Percentiles rank a stretch among this genome's conserved stretches.
These are phyloP conservation scores for Arizona elegans DNA, from an alignment of 2,113 vertebrate genomes.

Conservation along the genomic window DNA sequence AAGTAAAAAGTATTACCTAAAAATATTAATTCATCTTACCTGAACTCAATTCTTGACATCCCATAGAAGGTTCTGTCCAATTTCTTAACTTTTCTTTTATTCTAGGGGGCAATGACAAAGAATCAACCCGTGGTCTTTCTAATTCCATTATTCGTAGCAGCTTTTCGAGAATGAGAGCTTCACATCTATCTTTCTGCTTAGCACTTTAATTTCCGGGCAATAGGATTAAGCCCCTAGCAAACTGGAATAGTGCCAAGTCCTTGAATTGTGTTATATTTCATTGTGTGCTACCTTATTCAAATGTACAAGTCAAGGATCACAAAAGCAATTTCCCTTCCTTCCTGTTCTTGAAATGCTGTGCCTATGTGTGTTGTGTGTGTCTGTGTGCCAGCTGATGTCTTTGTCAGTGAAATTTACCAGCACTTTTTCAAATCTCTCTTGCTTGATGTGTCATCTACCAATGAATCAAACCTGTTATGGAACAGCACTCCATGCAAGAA, in stretches of 20 bases:
- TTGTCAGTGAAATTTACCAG: constrained; percentile 74
- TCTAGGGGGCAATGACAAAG: not conserved
- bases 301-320: constrained; percentile 65
- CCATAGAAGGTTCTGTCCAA: not conserved
- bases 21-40: not conserved
- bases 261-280: constrained; percentile 58
- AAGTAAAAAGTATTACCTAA: not conserved
- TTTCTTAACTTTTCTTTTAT: not conserved
- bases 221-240: not conserved
- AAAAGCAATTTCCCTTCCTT: constrained; percentile 74
- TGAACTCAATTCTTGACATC: not conserved
- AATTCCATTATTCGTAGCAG: not conserved
- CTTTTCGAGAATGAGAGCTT: not conserved
- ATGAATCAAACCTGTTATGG: constrained; percentile 76
- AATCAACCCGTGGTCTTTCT: not conserved
- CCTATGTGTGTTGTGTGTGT: not conserved
- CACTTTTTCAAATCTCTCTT: constrained; percentile 70
- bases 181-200: not conserved
- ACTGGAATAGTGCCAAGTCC: not conserved
- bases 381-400: not conserved
- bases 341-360: constrained; percentile 66
- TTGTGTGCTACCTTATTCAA: constrained; percentile 69
- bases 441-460: constrained; percentile 74
- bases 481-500: constrained; percentile 58
- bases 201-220: not conserved